phyloP scores from a whole-genome alignment of 2,888 invertebrate species.

The Hybos culiciformis region DNA sequence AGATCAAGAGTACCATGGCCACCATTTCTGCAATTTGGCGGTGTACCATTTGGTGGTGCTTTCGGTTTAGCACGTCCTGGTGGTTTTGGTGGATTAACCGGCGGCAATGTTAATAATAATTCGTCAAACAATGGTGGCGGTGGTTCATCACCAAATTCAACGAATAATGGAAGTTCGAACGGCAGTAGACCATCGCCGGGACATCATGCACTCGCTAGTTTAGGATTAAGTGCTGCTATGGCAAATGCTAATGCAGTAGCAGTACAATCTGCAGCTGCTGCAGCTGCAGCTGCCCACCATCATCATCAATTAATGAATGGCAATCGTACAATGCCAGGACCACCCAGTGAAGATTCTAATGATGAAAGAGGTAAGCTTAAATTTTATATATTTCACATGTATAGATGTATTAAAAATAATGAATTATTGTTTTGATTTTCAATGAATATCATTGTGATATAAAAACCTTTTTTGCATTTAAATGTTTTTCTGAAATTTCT shows the following conservation, averaged over 20 bases:
- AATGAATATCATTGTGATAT: too few species aligned
- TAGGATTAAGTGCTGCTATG: slow-evolving; percentile 17
- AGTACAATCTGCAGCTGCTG: slow-evolving; percentile 13
- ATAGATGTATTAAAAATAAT: too few species aligned
- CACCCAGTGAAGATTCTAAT: slow-evolving; percentile 43
- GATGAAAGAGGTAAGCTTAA: slow-evolving; percentile 41
- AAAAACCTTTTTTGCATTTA: too few species aligned
- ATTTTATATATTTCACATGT: neutral
- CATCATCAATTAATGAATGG: slow-evolving; percentile 20
- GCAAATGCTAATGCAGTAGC: slow-evolving; percentile 30
- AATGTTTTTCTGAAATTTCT: too few species aligned
- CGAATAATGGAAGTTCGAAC: slow-evolving; percentile 8
- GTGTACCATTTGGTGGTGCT: slow-evolving; percentile 34
- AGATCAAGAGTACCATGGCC: slow-evolving; percentile 44
- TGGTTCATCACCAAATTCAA: slow-evolving; percentile 9
- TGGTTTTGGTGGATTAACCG: slow-evolving; percentile 19
- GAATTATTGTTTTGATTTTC: too few species aligned
- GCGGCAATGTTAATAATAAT: slow-evolving; percentile 9
- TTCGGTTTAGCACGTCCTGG: slow-evolving; percentile 21
- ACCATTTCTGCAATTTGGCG: slow-evolving; percentile 42
- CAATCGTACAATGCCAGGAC: slow-evolving; percentile 31
- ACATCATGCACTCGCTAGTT: slow-evolving; percentile 19
- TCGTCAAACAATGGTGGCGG: slow-evolving; percentile 10
- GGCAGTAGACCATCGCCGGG: slow-evolving; percentile 28
- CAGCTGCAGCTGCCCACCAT: slow-evolving; percentile 26